A percentile compares a stretch with the other conserved stretches of the same genome.
Conservation (phyloP, 2,113 vertebrate species). For the Harpagus bidentatus region DNA sequence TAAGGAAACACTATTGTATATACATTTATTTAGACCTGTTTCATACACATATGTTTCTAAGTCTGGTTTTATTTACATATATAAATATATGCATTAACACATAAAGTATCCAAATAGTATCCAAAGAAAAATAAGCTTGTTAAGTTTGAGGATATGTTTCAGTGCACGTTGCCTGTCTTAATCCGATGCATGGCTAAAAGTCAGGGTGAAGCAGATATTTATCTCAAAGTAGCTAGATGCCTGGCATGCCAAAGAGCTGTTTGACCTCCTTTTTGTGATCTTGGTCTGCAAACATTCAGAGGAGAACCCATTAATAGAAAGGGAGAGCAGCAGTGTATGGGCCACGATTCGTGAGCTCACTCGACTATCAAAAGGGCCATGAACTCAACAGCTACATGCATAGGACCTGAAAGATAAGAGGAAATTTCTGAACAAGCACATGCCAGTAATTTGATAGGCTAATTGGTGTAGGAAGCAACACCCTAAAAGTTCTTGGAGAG, state of each 20-base stretch:
- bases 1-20: neutral
- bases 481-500: neutral
- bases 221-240: neutral
- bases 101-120: neutral
- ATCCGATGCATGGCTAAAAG: neutral
- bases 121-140: neutral
- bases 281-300: neutral
- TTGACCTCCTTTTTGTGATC: neutral
- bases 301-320: neutral
- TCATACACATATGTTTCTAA: neutral
- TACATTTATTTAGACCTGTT: neutral
- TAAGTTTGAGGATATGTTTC: neutral
- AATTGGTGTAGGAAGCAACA: slow-evolving; percentile 26
- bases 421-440: neutral
- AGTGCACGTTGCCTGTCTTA: neutral
- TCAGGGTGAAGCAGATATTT: neutral
- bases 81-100: neutral
- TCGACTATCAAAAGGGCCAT: neutral
- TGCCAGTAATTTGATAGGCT: slow-evolving; percentile 13
- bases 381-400: neutral
- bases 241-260: neutral
- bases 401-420: neutral
- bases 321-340: neutral
- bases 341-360: neutral
- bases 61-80: neutral